Evolutionary conservation across 2,113 vertebrate genomes (phyloP), one percentile per base, ranked within the genome.

Genomic region (Arenaria interpres): DNA sequence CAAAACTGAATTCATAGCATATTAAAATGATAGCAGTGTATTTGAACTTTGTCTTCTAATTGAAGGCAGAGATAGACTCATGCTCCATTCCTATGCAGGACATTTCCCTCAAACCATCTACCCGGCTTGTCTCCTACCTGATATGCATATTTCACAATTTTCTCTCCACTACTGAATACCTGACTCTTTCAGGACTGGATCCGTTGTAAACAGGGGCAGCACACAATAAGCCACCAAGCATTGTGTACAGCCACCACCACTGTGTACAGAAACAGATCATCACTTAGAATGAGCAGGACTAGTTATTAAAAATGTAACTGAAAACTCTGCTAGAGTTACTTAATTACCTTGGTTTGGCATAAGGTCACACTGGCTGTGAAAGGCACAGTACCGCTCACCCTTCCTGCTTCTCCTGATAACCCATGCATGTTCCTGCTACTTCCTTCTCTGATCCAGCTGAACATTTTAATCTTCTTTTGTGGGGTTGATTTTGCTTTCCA

Each of bases 331-430:
- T 37, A 37, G 4, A 37, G 13, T 68, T 76, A 48, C 14, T 60
- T 43, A 27, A 3, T 60, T 51, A 27, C 18, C 28, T 63, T 41
- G 22, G 7, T 45, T 57, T 86, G 77, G 54, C n/a, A n/a, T 28
- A 41, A 77, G 48, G 48, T 24, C 89, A 67, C 19, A 17, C 15
- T 28, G 53, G 41, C 48, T 21, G 28, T 46, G 54, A 57, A 62
- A 77, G 35, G 23, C 37, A 83, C 0, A 1, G 33, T 11, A 60
- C 10, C 0, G 0, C 51, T 75, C 53, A 50, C 4, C 57, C 39
- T 4, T 22, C 12, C 25, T 27, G 39, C 35, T 73, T 81, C 64
- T 48, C 73, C 33, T 18, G 5, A 27, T 28, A 76, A 62, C 5
- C 11, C 23, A 7, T 7, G 13, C n/a, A 28, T 0, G 1, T 15